Percentiles rank a stretch among this genome's conserved stretches.
phyloP scores from a whole-genome alignment of 2,113 vertebrate species.

The Antennarius striatus region DNA sequence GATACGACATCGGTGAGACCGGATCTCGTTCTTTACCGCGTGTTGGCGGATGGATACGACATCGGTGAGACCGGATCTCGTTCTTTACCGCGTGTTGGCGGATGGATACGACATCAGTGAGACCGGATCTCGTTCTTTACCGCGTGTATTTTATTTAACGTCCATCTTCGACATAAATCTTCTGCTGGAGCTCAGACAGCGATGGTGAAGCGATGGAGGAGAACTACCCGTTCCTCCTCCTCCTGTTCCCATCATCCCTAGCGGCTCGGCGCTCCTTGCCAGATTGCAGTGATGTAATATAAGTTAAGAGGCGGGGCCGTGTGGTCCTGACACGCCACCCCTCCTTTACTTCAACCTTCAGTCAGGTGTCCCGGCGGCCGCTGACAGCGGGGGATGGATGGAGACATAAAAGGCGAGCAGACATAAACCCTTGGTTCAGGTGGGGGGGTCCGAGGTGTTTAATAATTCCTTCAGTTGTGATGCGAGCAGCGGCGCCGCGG shows the following conservation, averaged over 20 bases:
- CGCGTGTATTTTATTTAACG: too few species aligned
- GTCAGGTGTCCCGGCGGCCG: neutral
- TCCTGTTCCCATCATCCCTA: neutral
- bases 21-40: too few species aligned
- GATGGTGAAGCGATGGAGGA: neutral
- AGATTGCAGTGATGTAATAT: slow-evolving; percentile 58
- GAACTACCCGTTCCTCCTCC: too few species aligned
- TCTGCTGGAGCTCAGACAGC: neutral
- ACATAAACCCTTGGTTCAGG: neutral
- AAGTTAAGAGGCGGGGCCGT: slow-evolving; percentile 32
- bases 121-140: too few species aligned
- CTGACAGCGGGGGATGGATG: neutral
- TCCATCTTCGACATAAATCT: neutral
- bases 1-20: too few species aligned
- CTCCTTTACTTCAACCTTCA: slow-evolving; percentile 20
- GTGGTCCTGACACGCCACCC: neutral
- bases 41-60: too few species aligned
- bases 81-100: too few species aligned
- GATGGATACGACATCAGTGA: too few species aligned
- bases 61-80: too few species aligned
- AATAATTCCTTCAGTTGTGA: too few species aligned
- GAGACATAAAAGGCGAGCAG: neutral
- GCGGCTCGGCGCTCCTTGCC: neutral
- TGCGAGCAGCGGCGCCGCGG: too few species aligned
- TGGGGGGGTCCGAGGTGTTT: too few species aligned